Conservation (phyloP, 2,888 invertebrate genomes). For the Aphidoletes aphidimyza region DNA sequence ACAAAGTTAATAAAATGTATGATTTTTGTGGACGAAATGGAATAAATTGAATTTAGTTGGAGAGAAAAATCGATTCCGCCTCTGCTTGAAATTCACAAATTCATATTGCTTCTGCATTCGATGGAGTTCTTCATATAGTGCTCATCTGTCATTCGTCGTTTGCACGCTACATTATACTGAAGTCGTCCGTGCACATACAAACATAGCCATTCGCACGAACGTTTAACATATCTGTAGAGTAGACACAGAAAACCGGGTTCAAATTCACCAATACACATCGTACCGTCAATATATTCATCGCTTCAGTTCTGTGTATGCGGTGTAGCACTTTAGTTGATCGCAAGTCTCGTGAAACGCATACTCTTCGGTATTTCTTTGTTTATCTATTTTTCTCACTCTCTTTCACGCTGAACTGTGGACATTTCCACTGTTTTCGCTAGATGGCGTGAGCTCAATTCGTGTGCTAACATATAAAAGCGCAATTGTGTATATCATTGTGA, state of each 20-base stretch:
- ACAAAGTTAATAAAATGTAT: neutral
- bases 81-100: neutral
- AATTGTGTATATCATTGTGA: neutral
- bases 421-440: too few species aligned
- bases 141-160: conserved; percentile 25
- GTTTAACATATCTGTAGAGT: too few species aligned
- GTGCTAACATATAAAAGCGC: neutral
- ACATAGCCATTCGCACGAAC: neutral
- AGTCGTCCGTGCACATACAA: neutral
- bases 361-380: neutral
- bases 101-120: neutral
- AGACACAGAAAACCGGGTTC: neutral
- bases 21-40: too few species aligned
- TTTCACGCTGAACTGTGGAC: too few species aligned
- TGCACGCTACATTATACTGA: neutral
- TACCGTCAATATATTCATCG: neutral
- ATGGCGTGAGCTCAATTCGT: too few species aligned
- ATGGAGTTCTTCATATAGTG: neutral
- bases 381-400: neutral
- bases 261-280: neutral
- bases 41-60: neutral
- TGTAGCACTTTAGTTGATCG: neutral
- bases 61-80: neutral
- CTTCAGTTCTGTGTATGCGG: neutral
- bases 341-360: neutral